Evolutionary conservation across 1,140 invertebrate species (phyloP).

Genomic region (Chymomyza costata): DNA sequence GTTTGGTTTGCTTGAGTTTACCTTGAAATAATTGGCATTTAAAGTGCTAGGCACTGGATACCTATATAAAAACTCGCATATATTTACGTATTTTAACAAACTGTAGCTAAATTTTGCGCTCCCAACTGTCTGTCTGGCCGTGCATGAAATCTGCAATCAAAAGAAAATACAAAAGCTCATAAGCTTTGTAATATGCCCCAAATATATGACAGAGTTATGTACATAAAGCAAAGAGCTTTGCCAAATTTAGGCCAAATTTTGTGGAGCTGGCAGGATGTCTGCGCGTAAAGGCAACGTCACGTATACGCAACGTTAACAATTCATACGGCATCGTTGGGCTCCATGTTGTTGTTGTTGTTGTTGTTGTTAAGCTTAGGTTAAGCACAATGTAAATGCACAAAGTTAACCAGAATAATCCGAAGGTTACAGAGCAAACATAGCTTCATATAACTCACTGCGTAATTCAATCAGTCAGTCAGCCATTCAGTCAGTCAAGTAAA

Average conservation of each 20-base stretch:
- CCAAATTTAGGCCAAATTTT: conserved; percentile 28
- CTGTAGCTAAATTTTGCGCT: no score
- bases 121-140: no score
- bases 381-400: conserved; percentile 15
- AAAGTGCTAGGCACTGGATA: no score
- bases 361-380: conserved; percentile 1
- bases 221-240: conserved; percentile 51
- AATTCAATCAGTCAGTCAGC: conserved; percentile 51
- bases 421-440: conserved; percentile 30
- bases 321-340: conserved; percentile 25
- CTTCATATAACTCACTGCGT: conserved; percentile 29
- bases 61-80: no score
- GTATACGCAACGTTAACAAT: conserved; percentile 63
- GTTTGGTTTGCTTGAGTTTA: background rate
- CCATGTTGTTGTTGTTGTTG: conserved; percentile 1
- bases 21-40: conserved; percentile 3
- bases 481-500: conserved; percentile 2
- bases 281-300: conserved; percentile 45
- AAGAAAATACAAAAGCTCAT: conserved; percentile 63
- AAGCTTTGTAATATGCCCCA: conserved; percentile 36
- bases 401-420: conserved; percentile 47
- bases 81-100: no score
- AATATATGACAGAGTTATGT: conserved; percentile 24
- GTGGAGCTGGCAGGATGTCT: conserved; percentile 18
- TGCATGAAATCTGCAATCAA: conserved; percentile 62